Base-by-base conservation (phyloP, 2,113 vertebrate genomes). In the Regulus satrapa region DNA sequence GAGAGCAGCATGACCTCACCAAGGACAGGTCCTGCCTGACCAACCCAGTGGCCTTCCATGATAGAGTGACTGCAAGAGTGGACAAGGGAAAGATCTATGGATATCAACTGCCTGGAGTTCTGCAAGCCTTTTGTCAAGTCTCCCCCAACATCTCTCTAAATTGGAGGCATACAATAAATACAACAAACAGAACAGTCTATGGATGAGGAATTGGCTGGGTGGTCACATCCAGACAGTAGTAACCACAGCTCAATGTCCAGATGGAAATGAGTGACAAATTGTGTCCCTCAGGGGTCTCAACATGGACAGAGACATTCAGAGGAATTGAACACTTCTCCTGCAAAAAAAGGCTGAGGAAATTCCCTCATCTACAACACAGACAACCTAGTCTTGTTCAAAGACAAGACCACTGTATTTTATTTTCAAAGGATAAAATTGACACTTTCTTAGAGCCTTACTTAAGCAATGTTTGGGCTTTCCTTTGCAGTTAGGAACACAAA, bases 51-150 rank as follows among this genome's bases (percentile, higher is more conserved):
- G 14, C 59, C 20, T 54, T 16, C 40, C 28, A 4, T 5, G 31
- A 28, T 36, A 31, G 58, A 73, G 25, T 10, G 21, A 66, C 20
- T 52, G 3, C 21, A 72, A 3, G 10, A 79, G 25, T 12, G 15
- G 15, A 17, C 34, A 79, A 67, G 21, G 31, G 38, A 67, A 91
- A 45, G 4, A 87, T 21, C 25, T 61, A 20, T 0, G 0, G n/a
- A 59, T 20, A 38, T 46, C 46, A 34, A 3, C 12, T 17, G 4
- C 14, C 10, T 34, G 38, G 29, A 58, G 29, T n/a, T 34, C 34
- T 40, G 41, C n/a, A 76, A 76, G 41, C 48, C 21, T 40, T 56
- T 63, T 76, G 32, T 28, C 38, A 52, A 7, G 4, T 21, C 5
- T 24, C 25, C 31, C 40, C 26, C 40, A 46, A 67, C 7, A 48